Conservation (phyloP, 2,888 invertebrate genomes). For the Helicoverpa assulta region DNA sequence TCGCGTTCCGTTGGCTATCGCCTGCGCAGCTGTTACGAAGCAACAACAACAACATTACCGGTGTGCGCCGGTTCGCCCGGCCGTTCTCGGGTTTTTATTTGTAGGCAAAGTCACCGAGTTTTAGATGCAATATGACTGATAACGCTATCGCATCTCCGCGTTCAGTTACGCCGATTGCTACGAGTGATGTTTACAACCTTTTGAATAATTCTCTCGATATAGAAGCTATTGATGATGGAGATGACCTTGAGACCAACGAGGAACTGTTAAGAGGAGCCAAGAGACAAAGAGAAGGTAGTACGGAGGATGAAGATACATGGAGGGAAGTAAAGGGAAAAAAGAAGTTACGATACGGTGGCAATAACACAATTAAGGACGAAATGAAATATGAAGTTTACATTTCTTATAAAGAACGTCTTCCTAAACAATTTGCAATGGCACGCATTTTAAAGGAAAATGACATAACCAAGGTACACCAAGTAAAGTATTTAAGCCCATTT, state of each 20-base stretch:
- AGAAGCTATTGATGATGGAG: neutral
- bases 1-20: too few relatives aligned
- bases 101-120: too few relatives aligned
- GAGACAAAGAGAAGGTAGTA: slow-evolving; percentile 5
- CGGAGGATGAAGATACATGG: slow-evolving; percentile 5
- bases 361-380: neutral
- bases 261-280: neutral
- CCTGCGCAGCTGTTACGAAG: too few relatives aligned
- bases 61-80: neutral
- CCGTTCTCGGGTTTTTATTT: neutral
- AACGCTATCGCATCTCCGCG: neutral
- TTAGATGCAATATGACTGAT: neutral
- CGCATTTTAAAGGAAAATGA: slow-evolving; percentile 5
- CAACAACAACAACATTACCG: too few relatives aligned
- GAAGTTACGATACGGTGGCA: neutral
- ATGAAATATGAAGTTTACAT: slow-evolving; percentile 6
- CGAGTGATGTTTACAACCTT: neutral
- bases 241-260: neutral
- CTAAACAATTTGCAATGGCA: slow-evolving; percentile 13
- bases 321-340: slow-evolving; percentile 3
- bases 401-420: slow-evolving; percentile 8
- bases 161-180: neutral
- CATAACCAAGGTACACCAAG: neutral
- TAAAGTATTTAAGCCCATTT: slow-evolving; percentile 13
- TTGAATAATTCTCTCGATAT: slow-evolving; percentile 6